These are phyloP conservation scores for Drosophila mettleri DNA, from an alignment of 2,888 invertebrate genomes.

Conservation along the genomic window DNA sequence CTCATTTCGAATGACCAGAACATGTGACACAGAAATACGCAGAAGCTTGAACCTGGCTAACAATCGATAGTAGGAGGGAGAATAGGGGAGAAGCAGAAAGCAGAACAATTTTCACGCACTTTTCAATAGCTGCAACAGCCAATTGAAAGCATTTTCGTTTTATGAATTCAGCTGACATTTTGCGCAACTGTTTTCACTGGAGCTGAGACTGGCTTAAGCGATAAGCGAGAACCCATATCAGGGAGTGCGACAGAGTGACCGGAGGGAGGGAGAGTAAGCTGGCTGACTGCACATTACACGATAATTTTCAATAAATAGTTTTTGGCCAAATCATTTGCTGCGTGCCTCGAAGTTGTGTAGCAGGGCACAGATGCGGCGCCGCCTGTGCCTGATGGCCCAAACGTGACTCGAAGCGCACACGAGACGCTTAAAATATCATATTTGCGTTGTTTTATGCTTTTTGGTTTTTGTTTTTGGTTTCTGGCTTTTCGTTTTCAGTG, in stretches of 20 bases:
- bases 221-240: conserved; percentile 22
- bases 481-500: not conserved
- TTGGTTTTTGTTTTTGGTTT: not conserved
- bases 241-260: too few relatives aligned
- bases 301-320: conserved; percentile 80
- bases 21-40: conserved; percentile 10
- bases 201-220: conserved; percentile 37
- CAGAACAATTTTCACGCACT: conserved; percentile 39
- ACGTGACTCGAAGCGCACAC: conserved; percentile 64
- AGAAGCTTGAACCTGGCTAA: conserved; percentile 2
- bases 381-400: conserved; percentile 72
- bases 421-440: conserved; percentile 56
- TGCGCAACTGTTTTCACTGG: conserved; percentile 24
- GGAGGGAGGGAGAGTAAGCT: not conserved
- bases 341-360: conserved; percentile 54
- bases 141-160: conserved; percentile 45
- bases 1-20: conserved; percentile 7
- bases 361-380: conserved; percentile 55
- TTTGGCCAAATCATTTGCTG: conserved; percentile 67
- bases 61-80: conserved; percentile 24
- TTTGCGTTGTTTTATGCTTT: conserved; percentile 9
- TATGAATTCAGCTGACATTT: conserved; percentile 45
- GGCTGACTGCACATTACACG: conserved; percentile 61
- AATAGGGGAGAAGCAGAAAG: not conserved
- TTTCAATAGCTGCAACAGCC: conserved; percentile 27